Evolutionary conservation across 2,888 invertebrate species (phyloP).

Genomic region (Sinohyriopsis cumingii): DNA sequence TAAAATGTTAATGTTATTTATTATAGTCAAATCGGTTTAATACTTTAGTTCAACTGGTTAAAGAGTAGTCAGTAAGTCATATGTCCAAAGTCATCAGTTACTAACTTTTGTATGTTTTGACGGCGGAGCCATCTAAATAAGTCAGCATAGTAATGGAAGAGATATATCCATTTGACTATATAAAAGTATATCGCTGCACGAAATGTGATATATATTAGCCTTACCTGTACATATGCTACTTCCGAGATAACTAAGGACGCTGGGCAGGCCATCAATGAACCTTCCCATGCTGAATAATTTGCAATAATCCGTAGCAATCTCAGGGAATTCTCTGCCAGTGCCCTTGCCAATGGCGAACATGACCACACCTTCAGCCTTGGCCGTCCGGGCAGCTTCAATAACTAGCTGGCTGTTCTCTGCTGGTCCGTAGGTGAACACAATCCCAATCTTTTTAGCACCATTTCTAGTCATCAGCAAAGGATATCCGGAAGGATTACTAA

Average conservation of each 20-base stretch:
- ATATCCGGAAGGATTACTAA: constrained; percentile 39
- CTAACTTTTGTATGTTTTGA: no score
- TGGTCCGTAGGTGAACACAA: constrained; percentile 43
- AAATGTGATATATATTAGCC: not conserved
- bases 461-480: constrained; percentile 26
- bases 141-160: no score
- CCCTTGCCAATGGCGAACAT: constrained; percentile 44
- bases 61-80: no score
- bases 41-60: no score
- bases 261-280: constrained; percentile 43
- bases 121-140: not conserved
- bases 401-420: constrained; percentile 18
- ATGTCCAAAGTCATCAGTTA: no score
- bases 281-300: constrained; percentile 47
- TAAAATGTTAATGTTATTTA: no score
- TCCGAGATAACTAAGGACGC: constrained; percentile 42
- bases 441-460: constrained; percentile 37
- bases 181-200: not conserved
- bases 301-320: constrained; percentile 42
- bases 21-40: no score
- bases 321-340: constrained; percentile 37
- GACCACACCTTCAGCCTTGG: constrained; percentile 30
- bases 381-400: constrained; percentile 21
- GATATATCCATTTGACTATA: not conserved
- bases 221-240: constrained; percentile 47